Base-by-base conservation (phyloP, 2,113 vertebrate species). In the Lethenteron camtschaticum region DNA sequence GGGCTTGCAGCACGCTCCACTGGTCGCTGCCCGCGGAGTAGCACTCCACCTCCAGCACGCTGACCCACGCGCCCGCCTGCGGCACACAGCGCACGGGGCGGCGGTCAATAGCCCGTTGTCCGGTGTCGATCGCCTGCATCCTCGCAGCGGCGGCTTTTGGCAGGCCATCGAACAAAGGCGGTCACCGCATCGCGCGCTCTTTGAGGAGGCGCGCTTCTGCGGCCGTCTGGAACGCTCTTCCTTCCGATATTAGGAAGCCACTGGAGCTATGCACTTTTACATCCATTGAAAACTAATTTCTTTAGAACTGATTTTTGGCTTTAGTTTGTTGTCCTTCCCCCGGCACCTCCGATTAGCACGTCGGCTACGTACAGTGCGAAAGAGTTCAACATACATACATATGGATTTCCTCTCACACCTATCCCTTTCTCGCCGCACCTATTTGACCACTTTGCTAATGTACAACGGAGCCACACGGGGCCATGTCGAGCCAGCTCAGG, bases 21-120 rank as follows among this genome's bases (percentile, higher is more conserved):
- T 76, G 79, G 2, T 80, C 76, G 10, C 59, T 72, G 12, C 3
- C 63, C 2, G 79, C 78, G 12, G 75, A 75, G 3, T 80, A 82
- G 69, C 10, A 74, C 60, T 83, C 77, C 0, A 1, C 77, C 72
- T 80, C 74, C 0, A 55, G 75, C 60, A 82, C 72, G 0, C 77
- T 76, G 57, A 78, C 73, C 75, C 75, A 77, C 57, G 78, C 71
- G 10, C 74, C 68, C 1, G 5, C 72, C 77, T 80, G 70, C 55
- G 72, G 76, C 58, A 11, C 8, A 68, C 56, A 55, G 56, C 8
- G 56, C 14, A 14, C 58, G 12, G 55, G 68, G 68, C 56, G 58
- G 24, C 3, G 57, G 58, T 57, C 56, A 70, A 57, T 9, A 57
- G 18, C 20, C 20, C 56, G 58, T 55, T 69, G 41, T 56, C 57